These are phyloP conservation scores for Psephotus haematonotus DNA, from an alignment of 2,113 vertebrate species.

Conservation along the genomic window DNA sequence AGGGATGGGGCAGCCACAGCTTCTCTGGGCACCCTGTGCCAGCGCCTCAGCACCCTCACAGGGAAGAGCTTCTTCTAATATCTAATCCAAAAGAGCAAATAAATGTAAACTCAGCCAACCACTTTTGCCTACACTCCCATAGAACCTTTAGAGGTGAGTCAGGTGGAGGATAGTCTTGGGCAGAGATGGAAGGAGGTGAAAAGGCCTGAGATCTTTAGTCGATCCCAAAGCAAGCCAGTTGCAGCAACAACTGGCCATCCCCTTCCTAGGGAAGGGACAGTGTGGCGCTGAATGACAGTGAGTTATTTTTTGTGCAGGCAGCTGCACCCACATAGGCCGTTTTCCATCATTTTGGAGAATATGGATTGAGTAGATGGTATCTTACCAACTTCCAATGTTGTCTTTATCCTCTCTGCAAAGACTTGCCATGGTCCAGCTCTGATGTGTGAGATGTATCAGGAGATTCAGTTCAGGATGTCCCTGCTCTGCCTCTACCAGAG, in stretches of 20 bases:
- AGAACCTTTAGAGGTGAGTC: background rate
- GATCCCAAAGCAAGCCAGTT: background rate
- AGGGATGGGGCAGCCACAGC: background rate
- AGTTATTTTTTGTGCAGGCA: constrained; percentile 60
- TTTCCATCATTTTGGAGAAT: background rate
- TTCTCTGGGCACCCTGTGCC: background rate
- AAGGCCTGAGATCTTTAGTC: background rate
- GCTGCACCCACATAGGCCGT: background rate
- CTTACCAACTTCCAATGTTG: background rate
- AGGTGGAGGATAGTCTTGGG: background rate
- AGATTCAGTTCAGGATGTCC: background rate
- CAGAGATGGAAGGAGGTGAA: background rate
- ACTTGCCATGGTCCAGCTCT: background rate
- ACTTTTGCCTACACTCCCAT: background rate
- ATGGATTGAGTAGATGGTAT: background rate
- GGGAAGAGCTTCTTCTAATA: background rate
- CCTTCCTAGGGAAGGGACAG: background rate
- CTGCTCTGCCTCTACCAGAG: background rate
- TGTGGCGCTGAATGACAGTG: background rate
- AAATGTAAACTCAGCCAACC: background rate
- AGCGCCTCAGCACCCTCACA: background rate
- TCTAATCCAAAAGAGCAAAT: background rate
- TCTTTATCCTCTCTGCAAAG: background rate
- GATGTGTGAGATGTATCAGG: background rate
- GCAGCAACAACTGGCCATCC: background rate